Evolutionary conservation across 2,113 vertebrate genomes (phyloP).

Genomic region (Procavia capensis): DNA sequence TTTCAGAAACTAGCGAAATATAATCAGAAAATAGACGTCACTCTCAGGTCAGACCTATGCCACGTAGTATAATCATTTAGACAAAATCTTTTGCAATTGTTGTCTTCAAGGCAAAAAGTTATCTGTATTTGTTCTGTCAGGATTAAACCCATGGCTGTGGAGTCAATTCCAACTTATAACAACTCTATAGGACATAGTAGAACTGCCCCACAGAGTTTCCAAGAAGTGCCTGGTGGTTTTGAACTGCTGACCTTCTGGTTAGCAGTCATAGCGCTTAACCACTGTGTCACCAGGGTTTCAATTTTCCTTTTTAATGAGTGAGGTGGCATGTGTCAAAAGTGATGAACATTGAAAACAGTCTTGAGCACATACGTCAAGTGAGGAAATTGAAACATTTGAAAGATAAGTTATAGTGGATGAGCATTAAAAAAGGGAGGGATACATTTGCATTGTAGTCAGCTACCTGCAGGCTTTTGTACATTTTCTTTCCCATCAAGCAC

Average conservation of each 20-base stretch:
- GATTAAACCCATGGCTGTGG: too few species aligned
- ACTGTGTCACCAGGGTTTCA: too few species aligned
- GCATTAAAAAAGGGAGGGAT: not conserved
- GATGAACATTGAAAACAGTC: conserved; percentile 7
- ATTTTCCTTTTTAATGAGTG: conserved; percentile 41
- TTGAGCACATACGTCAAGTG: not conserved
- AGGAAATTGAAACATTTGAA: conserved; percentile 55
- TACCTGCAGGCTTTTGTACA: not conserved
- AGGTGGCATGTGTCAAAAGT: conserved; percentile 38
- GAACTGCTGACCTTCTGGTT: too few species aligned
- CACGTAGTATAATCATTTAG: not conserved
- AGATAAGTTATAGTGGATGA: not conserved
- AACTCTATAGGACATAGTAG: too few species aligned
- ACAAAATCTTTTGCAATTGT: not conserved
- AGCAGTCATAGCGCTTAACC: too few species aligned
- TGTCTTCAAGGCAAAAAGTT: conserved; percentile 56
- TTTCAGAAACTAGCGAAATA: conserved; percentile 53
- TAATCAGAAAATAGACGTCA: conserved; percentile 64
- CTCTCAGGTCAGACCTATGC: not conserved
- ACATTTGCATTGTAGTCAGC: not conserved
- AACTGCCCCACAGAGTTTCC: too few species aligned
- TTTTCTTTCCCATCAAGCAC: not conserved
- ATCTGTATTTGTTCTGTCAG: not conserved
- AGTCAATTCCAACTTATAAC: too few species aligned
- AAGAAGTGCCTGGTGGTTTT: too few species aligned